Percentiles rank a stretch among this genome's conserved stretches.
These are phyloP conservation scores for Phymorhynchus buccinoides DNA, from an alignment of 1,140 invertebrate species.

Conservation along the genomic window DNA sequence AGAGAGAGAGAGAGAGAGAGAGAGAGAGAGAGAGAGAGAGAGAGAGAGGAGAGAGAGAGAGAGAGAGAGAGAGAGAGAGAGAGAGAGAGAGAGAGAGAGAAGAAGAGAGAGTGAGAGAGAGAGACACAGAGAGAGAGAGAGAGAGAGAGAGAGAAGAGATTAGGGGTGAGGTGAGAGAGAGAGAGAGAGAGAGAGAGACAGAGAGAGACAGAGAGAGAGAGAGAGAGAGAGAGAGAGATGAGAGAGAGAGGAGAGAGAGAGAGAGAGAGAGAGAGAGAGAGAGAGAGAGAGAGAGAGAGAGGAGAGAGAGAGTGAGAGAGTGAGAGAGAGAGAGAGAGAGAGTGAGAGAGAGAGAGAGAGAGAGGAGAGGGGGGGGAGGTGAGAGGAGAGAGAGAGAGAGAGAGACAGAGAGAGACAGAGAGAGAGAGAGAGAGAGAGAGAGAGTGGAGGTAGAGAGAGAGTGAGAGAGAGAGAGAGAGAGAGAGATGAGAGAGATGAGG, in stretches of 20 bases:
- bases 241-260: neutral
- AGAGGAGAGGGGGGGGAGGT: neutral
- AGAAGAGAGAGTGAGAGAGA: no score
- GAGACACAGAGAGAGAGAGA: no score
- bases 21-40: neutral
- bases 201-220: conserved; percentile 1
- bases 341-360: neutral
- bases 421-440: neutral
- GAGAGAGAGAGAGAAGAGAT: neutral
- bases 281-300: neutral
- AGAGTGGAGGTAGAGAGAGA: neutral
- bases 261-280: neutral
- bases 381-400: neutral
- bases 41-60: no score
- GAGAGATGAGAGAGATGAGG: neutral
- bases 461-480: neutral
- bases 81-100: neutral
- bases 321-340: neutral
- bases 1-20: neutral
- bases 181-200: neutral
- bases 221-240: neutral
- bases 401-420: neutral
- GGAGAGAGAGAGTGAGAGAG: neutral
- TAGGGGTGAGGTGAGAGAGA: neutral
- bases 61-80: no score